Percentiles rank a stretch among this genome's conserved stretches.
Conservation (phyloP, 2,797 vertebrate species). For the Clarias platycephalus region DNA sequence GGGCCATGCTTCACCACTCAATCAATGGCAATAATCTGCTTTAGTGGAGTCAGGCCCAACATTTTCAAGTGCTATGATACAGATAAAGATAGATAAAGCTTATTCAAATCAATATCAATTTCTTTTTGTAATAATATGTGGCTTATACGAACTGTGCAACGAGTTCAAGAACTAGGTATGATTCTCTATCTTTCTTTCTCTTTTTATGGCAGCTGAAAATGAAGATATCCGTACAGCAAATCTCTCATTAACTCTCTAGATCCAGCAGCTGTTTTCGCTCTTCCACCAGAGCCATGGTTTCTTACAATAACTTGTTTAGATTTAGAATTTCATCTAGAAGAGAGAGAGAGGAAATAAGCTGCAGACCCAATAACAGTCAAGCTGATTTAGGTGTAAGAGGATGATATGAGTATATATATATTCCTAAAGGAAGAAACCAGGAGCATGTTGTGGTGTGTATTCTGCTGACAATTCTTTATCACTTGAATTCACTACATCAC, state of each 20-base stretch:
- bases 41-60: neutral
- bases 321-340: neutral
- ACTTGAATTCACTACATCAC: neutral
- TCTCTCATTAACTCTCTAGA: neutral
- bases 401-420: neutral
- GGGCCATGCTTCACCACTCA: neutral
- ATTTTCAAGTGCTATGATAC: constrained; percentile 2
- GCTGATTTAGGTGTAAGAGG: neutral
- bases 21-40: neutral
- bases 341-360: neutral
- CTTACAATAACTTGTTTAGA: neutral
- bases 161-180: neutral
- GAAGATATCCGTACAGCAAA: neutral
- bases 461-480: neutral
- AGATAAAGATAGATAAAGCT: neutral
- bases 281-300: neutral
- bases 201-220: neutral
- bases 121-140: neutral
- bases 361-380: neutral
- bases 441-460: neutral
- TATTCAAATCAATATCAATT: neutral
- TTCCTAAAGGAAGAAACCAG: neutral
- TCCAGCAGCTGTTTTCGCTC: neutral
- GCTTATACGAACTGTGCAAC: neutral
- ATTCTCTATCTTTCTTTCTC: neutral